phyloP scores from a whole-genome alignment of 2,888 invertebrate genomes.

The Polyommatus iphigenia region DNA sequence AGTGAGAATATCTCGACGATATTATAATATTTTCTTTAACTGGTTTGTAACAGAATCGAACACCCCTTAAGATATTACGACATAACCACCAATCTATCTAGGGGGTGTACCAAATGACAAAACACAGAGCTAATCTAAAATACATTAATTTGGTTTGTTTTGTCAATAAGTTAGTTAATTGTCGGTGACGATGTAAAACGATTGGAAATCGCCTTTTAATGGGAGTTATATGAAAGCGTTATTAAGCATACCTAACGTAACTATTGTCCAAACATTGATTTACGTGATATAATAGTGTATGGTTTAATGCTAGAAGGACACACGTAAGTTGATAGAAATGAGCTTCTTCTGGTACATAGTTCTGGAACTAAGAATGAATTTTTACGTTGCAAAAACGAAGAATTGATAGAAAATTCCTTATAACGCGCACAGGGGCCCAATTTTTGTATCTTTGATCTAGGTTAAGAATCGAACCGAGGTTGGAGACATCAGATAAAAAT shows the following conservation, averaged over 20 bases:
- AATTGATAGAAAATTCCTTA: not conserved
- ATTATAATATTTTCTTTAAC: too few species aligned
- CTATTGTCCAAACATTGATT: conserved; percentile 7
- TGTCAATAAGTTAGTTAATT: conserved; percentile 27
- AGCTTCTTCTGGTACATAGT: not conserved
- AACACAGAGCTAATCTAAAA: conserved; percentile 9
- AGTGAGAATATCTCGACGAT: too few species aligned
- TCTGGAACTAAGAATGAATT: not conserved
- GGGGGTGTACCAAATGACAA: conserved; percentile 1
- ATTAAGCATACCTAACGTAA: not conserved
- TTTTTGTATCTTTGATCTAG: not conserved
- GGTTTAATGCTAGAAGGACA: not conserved
- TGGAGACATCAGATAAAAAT: not conserved
- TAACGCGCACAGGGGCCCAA: too few species aligned
- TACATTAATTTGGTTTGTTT: conserved; percentile 27
- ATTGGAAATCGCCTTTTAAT: conserved; percentile 16
- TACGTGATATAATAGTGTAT: not conserved
- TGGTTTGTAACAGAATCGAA: not conserved
- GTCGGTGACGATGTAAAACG: not conserved
- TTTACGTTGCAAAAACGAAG: not conserved
- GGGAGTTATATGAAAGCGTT: not conserved
- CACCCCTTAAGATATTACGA: not conserved
- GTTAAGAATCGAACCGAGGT: not conserved
- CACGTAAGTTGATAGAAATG: not conserved
- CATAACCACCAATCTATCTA: not conserved